These are phyloP conservation scores for Pedionomus torquatus DNA, from an alignment of 2,113 vertebrate species.

Conservation along the genomic window DNA sequence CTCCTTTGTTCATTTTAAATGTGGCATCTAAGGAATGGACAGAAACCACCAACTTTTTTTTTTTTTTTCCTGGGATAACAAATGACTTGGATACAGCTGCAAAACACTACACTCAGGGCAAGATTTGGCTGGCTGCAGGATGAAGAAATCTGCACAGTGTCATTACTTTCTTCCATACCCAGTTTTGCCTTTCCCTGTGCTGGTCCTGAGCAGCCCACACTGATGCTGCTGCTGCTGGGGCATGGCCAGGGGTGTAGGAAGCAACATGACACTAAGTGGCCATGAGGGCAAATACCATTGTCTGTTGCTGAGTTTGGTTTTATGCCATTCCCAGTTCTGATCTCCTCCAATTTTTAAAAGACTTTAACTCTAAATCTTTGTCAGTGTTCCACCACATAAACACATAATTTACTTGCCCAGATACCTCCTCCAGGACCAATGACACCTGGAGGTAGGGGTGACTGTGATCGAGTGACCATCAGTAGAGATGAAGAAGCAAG, in stretches of 20 bases:
- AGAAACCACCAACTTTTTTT: background rate
- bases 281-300: background rate
- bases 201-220: background rate
- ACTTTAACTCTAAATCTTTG: background rate
- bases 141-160: background rate
- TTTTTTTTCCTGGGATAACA: background rate
- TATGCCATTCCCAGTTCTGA: background rate
- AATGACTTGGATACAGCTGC: background rate
- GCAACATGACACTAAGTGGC: background rate
- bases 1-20: background rate
- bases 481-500: background rate
- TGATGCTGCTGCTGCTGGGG: background rate
- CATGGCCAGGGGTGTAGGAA: background rate
- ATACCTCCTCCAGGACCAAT: background rate
- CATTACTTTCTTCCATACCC: background rate
- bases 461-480: background rate
- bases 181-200: background rate
- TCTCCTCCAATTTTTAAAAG: background rate
- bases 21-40: background rate
- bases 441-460: background rate
- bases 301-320: background rate
- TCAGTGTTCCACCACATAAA: background rate
- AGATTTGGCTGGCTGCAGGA: background rate
- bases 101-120: background rate
- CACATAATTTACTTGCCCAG: background rate